These are phyloP conservation scores for Varroa destructor DNA, from an alignment of 1,140 invertebrate genomes.

Conservation along the genomic window DNA sequence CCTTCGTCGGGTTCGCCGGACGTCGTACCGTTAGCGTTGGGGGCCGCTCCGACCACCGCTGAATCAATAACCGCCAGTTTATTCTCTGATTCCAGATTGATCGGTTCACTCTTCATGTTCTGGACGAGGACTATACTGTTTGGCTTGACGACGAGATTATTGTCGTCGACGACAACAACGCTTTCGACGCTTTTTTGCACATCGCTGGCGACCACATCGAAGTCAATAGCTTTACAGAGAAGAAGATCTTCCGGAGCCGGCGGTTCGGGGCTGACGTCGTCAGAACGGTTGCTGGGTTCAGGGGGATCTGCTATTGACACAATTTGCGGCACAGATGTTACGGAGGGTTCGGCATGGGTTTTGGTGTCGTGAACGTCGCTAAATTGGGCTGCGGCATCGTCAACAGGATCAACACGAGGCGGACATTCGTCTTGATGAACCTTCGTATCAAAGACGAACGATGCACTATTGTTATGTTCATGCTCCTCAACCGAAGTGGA, in stretches of 20 bases:
- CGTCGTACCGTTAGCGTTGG: constrained; percentile 15
- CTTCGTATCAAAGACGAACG: constrained; percentile 23
- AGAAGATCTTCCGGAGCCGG: neutral
- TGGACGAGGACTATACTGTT: constrained; percentile 32
- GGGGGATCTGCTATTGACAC: neutral
- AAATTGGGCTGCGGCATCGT: neutral
- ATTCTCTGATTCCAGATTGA: constrained; percentile 39
- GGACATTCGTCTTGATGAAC: neutral
- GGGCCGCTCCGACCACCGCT: constrained; percentile 18
- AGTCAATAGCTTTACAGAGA: constrained; percentile 12
- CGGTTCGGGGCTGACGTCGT: no score
- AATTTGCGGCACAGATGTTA: neutral
- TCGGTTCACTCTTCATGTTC: constrained; percentile 36
- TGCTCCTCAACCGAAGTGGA: constrained; percentile 4
- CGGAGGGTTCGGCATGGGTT: neutral
- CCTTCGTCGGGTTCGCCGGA: constrained; percentile 41
- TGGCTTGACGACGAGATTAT: constrained; percentile 34
- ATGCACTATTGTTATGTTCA: neutral
- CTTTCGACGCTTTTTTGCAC: constrained; percentile 31
- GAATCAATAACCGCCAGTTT: constrained; percentile 33
- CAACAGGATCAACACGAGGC: neutral
- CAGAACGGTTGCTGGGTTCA: no score
- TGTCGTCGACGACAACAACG: constrained; percentile 34
- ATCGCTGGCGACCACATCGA: neutral
- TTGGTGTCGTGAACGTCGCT: neutral